Base-by-base conservation (phyloP, 2,888 invertebrate genomes). In the Myopa testacea region DNA sequence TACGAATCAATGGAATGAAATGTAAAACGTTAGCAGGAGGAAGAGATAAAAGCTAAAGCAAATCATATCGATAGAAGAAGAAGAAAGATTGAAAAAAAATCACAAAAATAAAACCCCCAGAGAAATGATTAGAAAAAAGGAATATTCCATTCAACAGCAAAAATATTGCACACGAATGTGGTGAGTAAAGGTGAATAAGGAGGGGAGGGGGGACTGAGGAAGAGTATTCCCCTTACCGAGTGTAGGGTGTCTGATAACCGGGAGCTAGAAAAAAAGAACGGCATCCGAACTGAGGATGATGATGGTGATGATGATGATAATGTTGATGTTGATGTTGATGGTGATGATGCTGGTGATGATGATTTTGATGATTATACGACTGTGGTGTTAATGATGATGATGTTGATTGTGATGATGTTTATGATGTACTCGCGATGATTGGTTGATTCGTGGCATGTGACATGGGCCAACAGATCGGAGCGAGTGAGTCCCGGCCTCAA, bases 111-210 rank as follows among this genome's bases (percentile, higher is more conserved):
- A 26, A 26, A 26, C 14, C 26, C 26, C 14, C 45, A 6, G 14
- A 38, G 4, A 55, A 14, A 38, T n/a, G 62, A 19, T 62, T 40
- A 40, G 40, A 34, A 12, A 62, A 19, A 10, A 45, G 6, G 40
- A 45, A 4, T 62, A 4, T n/a, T 62, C 62, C 8, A 40, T 45
- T 45, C 45, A 10, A 45, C 45, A 62, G 45, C 8, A 62, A 19
- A 72, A 72, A 72, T 40, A 73, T 73, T 26, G 62, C 40, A 45
- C 40, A 62, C 62, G 62, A 70, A 70, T 68, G 50, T 45, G 45
- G 45, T 6, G 45, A 45, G 45, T 6, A 45, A 8, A 45, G 45
- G 10, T 45, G 45, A 45, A 26, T 2, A 26, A 26, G 26, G 26
- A 26, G 26, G 26, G 26, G 26, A 26, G 26, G 26, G 26, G 1